Evolutionary conservation across 2,113 vertebrate species (phyloP).

Genomic region (Myrmophylax atrothorax): DNA sequence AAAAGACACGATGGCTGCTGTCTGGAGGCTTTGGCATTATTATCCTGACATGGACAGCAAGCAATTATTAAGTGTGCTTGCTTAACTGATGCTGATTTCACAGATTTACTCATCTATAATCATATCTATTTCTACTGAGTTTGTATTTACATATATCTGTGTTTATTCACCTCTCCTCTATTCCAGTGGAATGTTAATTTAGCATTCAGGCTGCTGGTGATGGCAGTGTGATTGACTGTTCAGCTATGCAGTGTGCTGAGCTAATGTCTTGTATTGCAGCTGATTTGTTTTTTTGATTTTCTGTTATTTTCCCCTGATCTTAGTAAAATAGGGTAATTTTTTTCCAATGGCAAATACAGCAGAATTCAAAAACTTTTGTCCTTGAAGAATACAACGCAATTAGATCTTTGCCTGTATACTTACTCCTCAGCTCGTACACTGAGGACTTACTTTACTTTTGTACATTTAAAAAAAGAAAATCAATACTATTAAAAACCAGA

Average conservation of each 20-base stretch:
- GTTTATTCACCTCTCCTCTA: conserved; percentile 57
- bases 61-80: conserved; percentile 51
- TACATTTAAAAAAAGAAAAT: conserved; percentile 10
- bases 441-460: conserved; percentile 31
- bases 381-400: conserved; percentile 53
- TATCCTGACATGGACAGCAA: conserved; percentile 16
- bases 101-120: conserved; percentile 62
- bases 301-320: conserved; percentile 58
- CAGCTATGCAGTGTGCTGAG: conserved; percentile 13
- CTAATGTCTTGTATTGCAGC: background rate
- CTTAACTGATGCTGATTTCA: conserved; percentile 63
- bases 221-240: conserved; percentile 48
- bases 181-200: conserved; percentile 53
- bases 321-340: conserved; percentile 35
- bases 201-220: conserved; percentile 23
- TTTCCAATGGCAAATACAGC: conserved; percentile 39
- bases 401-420: background rate
- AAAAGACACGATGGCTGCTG: background rate
- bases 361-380: conserved; percentile 38
- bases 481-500: conserved; percentile 45
- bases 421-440: background rate
- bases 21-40: background rate
- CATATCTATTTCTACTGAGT: conserved; percentile 55
- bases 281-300: conserved; percentile 62
- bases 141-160: conserved; percentile 64